Evolutionary conservation across 1,140 invertebrate species (phyloP), one percentile per base, ranked within the genome.

Genomic region (Achatina immaculata): DNA sequence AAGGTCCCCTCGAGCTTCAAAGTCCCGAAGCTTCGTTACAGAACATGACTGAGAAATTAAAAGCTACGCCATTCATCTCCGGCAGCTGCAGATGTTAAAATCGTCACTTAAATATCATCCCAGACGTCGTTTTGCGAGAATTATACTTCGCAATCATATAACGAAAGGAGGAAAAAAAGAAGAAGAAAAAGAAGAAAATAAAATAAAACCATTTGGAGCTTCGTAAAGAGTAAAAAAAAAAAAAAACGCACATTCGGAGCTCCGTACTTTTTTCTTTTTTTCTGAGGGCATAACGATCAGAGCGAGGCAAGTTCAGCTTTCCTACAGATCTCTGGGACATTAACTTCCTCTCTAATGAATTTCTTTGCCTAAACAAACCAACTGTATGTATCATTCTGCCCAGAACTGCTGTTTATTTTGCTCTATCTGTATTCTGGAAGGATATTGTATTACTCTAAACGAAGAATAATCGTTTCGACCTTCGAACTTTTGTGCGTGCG

Each of bases 371-470:
- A 3, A 14, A 9, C 48, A 19, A 55, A 55, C 48, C n/a, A 62
- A 21, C 28, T 62, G 58, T 62, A 6, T 62, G 2, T 62, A 31
- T 62, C 28, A 62, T 34, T 62, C 4, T 16, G 11, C n/a, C 58
- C 6, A 62, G 31, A 62, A 31, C n/a, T 2, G 3, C 3, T 55
- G 51, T 55, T 55, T 31, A 31, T 34, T 34, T 34, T 62, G 16
- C 16, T 24, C 4, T 62, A 6, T 16, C n/a, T 31, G 21, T 62
- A 2, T 31, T 62, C 31, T 62, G n/a, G 31, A 34, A 62, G 1
- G 28, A 58, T 62, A 62, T 62, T 62, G 28, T 28, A n/a, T 62
- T 62, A 28, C 58, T n/a, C n/a, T 62, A 62, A 62, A 6, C 58
- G 58, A 62, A 3, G 28, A 62, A 62, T 62, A 62, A 62, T 62